Conservation (phyloP, 2,797 vertebrate genomes). For the Amblyraja radiata region DNA sequence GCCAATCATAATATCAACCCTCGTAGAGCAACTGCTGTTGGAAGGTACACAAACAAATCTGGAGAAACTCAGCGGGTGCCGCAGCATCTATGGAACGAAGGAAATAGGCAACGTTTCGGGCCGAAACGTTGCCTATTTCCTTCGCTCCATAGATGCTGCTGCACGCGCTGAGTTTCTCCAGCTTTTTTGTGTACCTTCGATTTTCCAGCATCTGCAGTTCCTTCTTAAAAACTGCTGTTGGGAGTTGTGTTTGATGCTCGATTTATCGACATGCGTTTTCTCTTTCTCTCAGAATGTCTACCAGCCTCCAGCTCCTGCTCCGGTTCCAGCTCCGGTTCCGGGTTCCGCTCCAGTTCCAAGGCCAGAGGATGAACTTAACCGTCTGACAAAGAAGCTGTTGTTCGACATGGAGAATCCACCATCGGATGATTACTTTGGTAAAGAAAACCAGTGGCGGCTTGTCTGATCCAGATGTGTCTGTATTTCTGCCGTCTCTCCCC, state of each 20-base stretch:
- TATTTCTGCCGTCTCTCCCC: not conserved
- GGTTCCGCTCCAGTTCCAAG: constrained; percentile 55
- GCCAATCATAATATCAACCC: no score
- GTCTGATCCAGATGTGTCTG: not conserved
- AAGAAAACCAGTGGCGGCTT: constrained; percentile 43
- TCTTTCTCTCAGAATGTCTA: constrained; percentile 59
- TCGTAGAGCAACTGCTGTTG: no score
- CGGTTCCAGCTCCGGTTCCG: not conserved
- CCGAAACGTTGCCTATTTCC: no score
- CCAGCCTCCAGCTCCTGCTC: constrained; percentile 31
- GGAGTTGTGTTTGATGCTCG: not conserved
- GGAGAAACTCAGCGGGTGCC: no score
- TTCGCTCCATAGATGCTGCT: no score
- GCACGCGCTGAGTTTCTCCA: no score
- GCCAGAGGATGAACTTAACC: constrained; percentile 91
- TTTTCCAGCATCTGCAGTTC: no score
- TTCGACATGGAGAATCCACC: constrained; percentile 97
- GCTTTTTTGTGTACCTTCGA: no score
- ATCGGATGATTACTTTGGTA: constrained; percentile 91
- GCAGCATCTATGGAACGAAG: no score
- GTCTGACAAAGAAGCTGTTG: constrained; percentile 97
- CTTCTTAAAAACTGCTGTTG: no score
- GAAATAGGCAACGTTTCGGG: no score
- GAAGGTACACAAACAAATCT: no score
- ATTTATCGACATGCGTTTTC: constrained; percentile 40